Evolutionary conservation across 2,113 vertebrate species (phyloP).

Genomic region (Oxygymnocypris stewartii): DNA sequence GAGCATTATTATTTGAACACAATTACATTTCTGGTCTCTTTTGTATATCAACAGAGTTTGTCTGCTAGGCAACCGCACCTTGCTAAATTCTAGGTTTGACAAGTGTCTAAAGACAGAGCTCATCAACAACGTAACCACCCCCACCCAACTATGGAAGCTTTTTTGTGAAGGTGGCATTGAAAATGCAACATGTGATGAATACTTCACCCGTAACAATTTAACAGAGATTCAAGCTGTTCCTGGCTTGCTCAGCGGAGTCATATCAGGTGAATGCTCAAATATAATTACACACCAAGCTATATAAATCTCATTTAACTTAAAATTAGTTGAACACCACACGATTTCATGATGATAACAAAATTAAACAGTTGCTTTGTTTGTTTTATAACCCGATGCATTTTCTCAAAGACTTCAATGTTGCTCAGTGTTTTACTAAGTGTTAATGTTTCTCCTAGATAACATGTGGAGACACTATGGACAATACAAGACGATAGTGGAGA

Average conservation of each 20-base stretch:
- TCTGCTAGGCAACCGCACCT: constrained; percentile 86
- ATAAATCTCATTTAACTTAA: not conserved
- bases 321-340: not conserved
- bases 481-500: constrained; percentile 77
- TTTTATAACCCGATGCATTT: not conserved
- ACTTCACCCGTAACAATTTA: constrained; percentile 83
- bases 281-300: not conserved
- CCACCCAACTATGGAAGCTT: constrained; percentile 74
- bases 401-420: not conserved
- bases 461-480: constrained; percentile 85
- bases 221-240: constrained; percentile 86
- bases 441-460: constrained; percentile 77
- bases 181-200: constrained; percentile 80
- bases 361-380: not conserved
- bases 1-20: not conserved
- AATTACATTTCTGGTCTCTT: not conserved
- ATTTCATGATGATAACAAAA: not conserved
- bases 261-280: constrained; percentile 72
- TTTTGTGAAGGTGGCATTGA: constrained; percentile 77
- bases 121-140: constrained; percentile 67
- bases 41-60: constrained; percentile 78
- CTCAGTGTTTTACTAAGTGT: not conserved
- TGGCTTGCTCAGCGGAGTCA: constrained; percentile 82
- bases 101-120: constrained; percentile 76
- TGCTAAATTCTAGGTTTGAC: constrained; percentile 76